Conservation (phyloP, 2,888 invertebrate genomes). For the Cantharis nigra region DNA sequence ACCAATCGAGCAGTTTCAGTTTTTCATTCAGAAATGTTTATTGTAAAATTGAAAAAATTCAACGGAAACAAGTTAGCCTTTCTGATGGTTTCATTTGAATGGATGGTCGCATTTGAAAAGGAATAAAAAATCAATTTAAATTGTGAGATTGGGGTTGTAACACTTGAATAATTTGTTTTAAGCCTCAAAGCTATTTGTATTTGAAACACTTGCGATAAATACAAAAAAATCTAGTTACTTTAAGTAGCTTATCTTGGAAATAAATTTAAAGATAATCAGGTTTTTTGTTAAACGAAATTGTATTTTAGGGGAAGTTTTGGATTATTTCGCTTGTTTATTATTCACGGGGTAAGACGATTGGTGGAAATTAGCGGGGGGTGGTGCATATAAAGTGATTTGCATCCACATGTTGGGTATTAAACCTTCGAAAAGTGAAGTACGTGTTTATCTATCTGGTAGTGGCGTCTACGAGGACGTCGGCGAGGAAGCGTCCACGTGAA, state of each 20-base stretch:
- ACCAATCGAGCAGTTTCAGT: neutral
- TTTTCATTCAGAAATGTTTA: neutral
- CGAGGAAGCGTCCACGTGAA: constrained; percentile 42
- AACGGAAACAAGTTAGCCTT: neutral
- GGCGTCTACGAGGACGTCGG: constrained; percentile 49
- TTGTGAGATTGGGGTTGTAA: neutral
- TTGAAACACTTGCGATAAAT: neutral
- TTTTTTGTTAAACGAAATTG: neutral
- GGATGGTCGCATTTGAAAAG: neutral
- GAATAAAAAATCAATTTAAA: neutral
- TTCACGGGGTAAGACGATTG: constrained; percentile 18
- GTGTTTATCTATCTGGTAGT: constrained; percentile 6
- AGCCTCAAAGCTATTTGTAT: neutral
- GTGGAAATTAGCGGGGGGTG: constrained; percentile 13
- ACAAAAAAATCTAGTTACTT: neutral
- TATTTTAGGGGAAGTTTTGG: neutral
- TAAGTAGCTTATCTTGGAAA: neutral
- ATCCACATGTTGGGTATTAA: constrained; percentile 22
- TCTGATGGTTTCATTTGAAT: neutral
- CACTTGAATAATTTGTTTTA: neutral
- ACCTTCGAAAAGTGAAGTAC: constrained; percentile 13
- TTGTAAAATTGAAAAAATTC: neutral
- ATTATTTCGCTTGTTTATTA: neutral
- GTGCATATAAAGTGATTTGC: constrained; percentile 29
- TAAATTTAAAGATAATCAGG: neutral